Conservation (phyloP, 2,888 invertebrate species). For the Ormyrus pomaceus region DNA sequence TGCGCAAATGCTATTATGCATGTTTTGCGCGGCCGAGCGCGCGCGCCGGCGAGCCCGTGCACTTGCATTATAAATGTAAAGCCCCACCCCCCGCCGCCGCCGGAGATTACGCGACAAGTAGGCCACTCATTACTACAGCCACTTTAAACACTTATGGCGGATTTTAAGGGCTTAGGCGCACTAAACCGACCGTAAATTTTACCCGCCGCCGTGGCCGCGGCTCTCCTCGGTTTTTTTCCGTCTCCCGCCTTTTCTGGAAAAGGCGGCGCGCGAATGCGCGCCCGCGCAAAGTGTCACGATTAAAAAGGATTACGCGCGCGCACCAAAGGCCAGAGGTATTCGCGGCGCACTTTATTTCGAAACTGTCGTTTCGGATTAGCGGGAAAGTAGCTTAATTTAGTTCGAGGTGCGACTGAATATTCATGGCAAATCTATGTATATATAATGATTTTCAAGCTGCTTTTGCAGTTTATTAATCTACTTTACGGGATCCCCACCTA, state of each 20-base stretch:
- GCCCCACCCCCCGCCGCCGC: background rate
- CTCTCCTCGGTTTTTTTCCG: no score
- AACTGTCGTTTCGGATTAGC: background rate
- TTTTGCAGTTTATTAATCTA: no score
- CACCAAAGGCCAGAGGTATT: background rate
- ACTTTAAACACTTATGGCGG: conserved; percentile 54
- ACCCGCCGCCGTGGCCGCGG: background rate
- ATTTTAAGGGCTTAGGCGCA: conserved; percentile 42
- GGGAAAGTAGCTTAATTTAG: no score
- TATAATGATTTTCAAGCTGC: no score
- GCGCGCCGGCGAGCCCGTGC: background rate
- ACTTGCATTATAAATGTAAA: conserved; percentile 42
- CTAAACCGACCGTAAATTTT: conserved; percentile 49
- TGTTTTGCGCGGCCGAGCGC: conserved; percentile 19
- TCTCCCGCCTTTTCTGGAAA: background rate
- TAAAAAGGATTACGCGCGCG: conserved; percentile 32
- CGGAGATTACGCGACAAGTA: conserved; percentile 50
- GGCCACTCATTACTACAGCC: conserved; percentile 52
- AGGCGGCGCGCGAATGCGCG: background rate
- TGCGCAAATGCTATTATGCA: conserved; percentile 29
- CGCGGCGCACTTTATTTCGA: background rate
- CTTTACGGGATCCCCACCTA: no score
- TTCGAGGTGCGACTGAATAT: no score
- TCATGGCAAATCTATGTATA: no score
- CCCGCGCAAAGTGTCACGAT: conserved; percentile 9